Evolutionary conservation across 2,888 invertebrate species (phyloP).

Genomic region (Odontothrips loti): DNA sequence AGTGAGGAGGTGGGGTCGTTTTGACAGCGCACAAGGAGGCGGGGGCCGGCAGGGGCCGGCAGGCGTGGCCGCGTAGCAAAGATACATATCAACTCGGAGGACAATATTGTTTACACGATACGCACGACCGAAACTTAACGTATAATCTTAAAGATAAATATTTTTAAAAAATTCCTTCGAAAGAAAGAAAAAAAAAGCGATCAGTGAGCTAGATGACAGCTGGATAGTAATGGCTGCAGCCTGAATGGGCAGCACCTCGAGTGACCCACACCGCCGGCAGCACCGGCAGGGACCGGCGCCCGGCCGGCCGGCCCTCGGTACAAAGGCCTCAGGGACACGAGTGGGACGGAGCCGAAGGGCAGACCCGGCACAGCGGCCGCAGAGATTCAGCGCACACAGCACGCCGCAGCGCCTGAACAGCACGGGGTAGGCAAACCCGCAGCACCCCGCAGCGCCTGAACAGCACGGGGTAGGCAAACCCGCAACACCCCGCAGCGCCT

Average conservation of each 20-base stretch:
- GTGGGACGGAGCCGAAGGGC: neutral
- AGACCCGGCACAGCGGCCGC: neutral
- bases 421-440: neutral
- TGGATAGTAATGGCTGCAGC: too few species aligned
- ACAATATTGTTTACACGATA: neutral
- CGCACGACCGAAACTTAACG: neutral
- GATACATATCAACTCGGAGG: neutral
- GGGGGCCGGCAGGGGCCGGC: neutral
- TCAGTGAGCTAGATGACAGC: too few species aligned
- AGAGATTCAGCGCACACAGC: neutral
- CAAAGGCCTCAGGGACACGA: neutral
- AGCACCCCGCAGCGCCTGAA: neutral
- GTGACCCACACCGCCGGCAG: too few species aligned
- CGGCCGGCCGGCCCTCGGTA: too few species aligned
- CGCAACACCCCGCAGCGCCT: too few species aligned
- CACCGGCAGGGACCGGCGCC: too few species aligned
- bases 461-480: too few species aligned
- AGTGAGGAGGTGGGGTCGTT: neutral
- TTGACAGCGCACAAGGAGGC: neutral
- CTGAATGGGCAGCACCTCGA: too few species aligned
- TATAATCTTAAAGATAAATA: too few species aligned
- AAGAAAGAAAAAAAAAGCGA: neutral
- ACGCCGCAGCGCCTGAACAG: neutral
- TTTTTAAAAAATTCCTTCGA: neutral
- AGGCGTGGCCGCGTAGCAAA: neutral